A percentile compares a stretch with the other conserved stretches of the same genome.
Evolutionary conservation across 2,797 vertebrate genomes (phyloP).

Genomic region (Rallus crepitans): DNA sequence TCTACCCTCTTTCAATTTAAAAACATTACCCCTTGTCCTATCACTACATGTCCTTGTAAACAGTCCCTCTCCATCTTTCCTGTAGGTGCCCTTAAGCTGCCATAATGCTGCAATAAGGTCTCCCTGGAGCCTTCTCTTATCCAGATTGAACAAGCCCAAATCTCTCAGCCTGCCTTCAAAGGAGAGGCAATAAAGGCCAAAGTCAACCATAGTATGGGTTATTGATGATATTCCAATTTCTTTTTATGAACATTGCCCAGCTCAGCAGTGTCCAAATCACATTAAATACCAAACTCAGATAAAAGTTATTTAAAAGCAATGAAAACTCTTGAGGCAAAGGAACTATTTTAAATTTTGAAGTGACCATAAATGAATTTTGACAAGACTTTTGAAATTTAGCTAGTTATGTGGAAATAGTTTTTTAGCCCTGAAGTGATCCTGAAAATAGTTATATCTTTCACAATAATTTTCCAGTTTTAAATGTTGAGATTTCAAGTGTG

Average conservation of each 20-base stretch:
- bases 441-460: not conserved
- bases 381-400: not conserved
- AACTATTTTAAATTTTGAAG: not conserved
- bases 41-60: too few species aligned
- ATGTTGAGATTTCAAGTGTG: not conserved
- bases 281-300: not conserved
- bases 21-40: too few species aligned
- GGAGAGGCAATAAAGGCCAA: not conserved
- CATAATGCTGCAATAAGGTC: too few species aligned
- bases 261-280: not conserved
- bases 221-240: not conserved
- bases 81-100: too few species aligned
- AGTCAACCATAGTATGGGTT: not conserved
- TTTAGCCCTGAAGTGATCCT: not conserved
- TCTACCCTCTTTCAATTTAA: too few species aligned
- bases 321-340: not conserved
- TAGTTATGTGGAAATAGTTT: not conserved
- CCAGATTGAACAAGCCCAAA: too few species aligned
- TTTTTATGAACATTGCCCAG: not conserved
- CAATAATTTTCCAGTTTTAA: not conserved
- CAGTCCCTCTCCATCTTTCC: too few species aligned
- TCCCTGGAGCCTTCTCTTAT: too few species aligned
- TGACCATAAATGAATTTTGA: not conserved
- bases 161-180: too few species aligned
- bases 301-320: not conserved